Percentiles rank a stretch among this genome's conserved stretches.
Evolutionary conservation across 2,113 vertebrate genomes (phyloP).

Genomic region (Tamias sibiricus): DNA sequence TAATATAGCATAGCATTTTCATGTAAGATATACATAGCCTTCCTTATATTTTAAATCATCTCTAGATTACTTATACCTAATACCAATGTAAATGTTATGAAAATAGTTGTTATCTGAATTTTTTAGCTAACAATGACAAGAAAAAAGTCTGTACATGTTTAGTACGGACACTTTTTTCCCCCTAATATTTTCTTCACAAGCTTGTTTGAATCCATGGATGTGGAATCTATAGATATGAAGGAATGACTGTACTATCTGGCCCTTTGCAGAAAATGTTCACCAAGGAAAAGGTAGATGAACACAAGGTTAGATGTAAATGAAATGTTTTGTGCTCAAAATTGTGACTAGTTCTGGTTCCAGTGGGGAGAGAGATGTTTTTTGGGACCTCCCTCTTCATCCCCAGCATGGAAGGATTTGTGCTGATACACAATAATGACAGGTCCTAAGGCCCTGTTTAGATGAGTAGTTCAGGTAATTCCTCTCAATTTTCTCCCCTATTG

Average conservation of each 20-base stretch:
- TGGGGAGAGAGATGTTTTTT: neutral
- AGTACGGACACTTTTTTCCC: neutral
- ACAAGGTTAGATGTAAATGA: neutral
- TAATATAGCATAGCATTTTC: neutral
- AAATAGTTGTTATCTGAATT: neutral
- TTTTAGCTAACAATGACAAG: neutral
- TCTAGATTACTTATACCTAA: neutral
- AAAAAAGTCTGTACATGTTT: neutral
- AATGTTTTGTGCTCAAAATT: neutral
- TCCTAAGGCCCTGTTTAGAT: neutral
- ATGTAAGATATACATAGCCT: neutral
- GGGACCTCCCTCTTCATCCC: no score
- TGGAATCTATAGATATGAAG: neutral
- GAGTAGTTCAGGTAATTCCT: neutral
- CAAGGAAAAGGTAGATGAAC: neutral
- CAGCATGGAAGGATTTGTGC: neutral
- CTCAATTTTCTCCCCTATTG: neutral
- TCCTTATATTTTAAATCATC: no score
- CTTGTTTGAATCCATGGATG: neutral
- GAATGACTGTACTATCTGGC: neutral
- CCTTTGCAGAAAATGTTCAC: neutral
- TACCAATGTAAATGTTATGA: neutral
- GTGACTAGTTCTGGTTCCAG: neutral
- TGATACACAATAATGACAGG: neutral
- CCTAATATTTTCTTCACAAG: neutral